These are phyloP conservation scores for Cariama cristata DNA, from an alignment of 2,113 vertebrate species.

Conservation along the genomic window DNA sequence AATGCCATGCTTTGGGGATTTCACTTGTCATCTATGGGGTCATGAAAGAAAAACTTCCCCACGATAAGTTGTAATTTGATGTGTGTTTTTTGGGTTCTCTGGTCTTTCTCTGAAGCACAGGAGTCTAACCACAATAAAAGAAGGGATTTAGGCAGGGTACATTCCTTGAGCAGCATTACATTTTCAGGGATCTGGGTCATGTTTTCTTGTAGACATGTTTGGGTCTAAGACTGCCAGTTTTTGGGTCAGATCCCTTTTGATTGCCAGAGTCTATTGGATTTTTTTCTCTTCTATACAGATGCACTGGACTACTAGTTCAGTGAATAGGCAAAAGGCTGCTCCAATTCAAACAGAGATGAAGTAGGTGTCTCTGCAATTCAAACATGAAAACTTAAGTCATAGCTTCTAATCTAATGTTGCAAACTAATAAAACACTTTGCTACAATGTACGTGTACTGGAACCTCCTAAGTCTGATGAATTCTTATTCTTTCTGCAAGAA, in stretches of 20 bases:
- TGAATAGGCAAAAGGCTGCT: background rate
- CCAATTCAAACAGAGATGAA: background rate
- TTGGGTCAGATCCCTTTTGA: background rate
- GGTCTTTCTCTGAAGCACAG: background rate
- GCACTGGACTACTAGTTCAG: background rate
- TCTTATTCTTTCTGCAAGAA: background rate
- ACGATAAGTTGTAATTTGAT: conserved; percentile 2
- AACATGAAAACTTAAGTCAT: background rate
- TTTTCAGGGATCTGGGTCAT: conserved; percentile 6
- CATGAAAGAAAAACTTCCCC: conserved; percentile 1
- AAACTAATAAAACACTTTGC: background rate
- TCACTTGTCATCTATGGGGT: conserved; percentile 3
- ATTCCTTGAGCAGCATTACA: background rate
- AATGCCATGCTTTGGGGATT: conserved; percentile 42
- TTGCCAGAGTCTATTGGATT: background rate
- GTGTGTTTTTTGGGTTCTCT: background rate
- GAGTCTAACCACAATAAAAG: background rate
- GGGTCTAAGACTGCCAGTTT: background rate
- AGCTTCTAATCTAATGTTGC: background rate
- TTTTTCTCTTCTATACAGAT: background rate
- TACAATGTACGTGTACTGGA: background rate
- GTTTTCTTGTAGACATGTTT: background rate
- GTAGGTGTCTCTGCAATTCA: background rate
- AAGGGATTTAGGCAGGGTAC: background rate
- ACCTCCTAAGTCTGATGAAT: background rate